Percentiles rank a stretch among this genome's conserved stretches.
Evolutionary conservation across 2,888 invertebrate species (phyloP).

Genomic region (Chymomyza fuscimana): DNA sequence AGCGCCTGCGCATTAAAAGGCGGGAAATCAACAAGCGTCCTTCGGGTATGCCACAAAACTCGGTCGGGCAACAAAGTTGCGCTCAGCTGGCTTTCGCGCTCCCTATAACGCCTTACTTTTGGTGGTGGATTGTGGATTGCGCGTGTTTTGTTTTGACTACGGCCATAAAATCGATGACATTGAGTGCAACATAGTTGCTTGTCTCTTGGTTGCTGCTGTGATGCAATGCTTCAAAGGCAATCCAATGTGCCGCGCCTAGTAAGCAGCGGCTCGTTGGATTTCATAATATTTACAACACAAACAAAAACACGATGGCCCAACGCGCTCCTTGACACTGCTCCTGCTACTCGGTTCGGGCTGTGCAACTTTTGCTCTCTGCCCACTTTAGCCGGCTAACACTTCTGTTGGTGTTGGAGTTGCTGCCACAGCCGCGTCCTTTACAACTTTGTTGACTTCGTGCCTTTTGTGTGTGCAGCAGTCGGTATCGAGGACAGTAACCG

Average conservation of each 20-base stretch:
- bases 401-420: constrained; percentile 6
- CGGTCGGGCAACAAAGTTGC: constrained; percentile 76
- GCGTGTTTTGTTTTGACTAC: constrained; percentile 55
- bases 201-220: constrained; percentile 44
- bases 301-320: constrained; percentile 39
- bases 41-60: constrained; percentile 53
- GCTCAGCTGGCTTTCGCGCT: constrained; percentile 44
- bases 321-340: constrained; percentile 17
- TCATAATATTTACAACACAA: constrained; percentile 58
- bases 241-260: constrained; percentile 45
- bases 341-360: constrained; percentile 41
- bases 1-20: constrained; percentile 69
- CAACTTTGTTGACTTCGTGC: constrained; percentile 74
- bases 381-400: constrained; percentile 16
- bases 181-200: constrained; percentile 76
- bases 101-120: constrained; percentile 32
- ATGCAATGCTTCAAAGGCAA: constrained; percentile 44
- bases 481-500: constrained; percentile 76
- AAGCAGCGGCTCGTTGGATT: constrained; percentile 32
- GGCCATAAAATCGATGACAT: constrained; percentile 76
- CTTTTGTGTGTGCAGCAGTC: constrained; percentile 60
- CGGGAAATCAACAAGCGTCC: constrained; percentile 64
- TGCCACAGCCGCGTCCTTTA: constrained; percentile 40
- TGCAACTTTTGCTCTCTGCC: constrained; percentile 48
- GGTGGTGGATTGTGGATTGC: constrained; percentile 35